Evolutionary conservation across 2,113 vertebrate species (phyloP).

Genomic region (Danionella cerebrum): DNA sequence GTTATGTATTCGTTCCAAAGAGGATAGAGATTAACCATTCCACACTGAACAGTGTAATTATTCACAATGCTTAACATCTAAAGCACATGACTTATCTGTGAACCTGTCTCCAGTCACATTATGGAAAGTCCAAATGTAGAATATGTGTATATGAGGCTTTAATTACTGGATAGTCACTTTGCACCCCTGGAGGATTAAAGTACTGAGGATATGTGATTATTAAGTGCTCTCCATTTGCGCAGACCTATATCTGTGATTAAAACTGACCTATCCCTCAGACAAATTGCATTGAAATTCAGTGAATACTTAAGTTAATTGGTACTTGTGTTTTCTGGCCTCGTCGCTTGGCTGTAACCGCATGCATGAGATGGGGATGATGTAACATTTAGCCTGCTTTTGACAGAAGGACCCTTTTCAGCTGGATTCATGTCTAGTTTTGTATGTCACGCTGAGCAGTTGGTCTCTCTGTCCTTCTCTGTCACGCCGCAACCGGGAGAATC

Average conservation of each 20-base stretch:
- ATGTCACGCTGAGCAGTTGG: conserved; percentile 30
- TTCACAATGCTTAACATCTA: conserved; percentile 42
- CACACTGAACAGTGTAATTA: conserved; percentile 52
- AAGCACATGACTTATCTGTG: conserved; percentile 56
- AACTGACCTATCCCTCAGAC: conserved; percentile 45
- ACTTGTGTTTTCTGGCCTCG: conserved; percentile 28
- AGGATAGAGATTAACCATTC: conserved; percentile 48
- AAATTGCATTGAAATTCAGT: conserved; percentile 49
- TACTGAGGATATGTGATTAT: conserved; percentile 55
- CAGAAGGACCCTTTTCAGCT: conserved; percentile 2
- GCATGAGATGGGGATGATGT: neutral
- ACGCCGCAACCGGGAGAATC: conserved; percentile 63
- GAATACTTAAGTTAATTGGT: conserved; percentile 62
- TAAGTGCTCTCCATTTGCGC: conserved; percentile 57
- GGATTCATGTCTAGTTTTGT: neutral
- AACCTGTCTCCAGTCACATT: conserved; percentile 55
- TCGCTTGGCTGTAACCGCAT: neutral
- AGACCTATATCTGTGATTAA: conserved; percentile 48
- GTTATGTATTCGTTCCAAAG: conserved; percentile 50
- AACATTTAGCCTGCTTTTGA: neutral
- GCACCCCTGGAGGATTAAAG: conserved; percentile 54
- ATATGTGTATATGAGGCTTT: conserved; percentile 44
- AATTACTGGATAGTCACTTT: conserved; percentile 52
- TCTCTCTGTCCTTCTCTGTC: conserved; percentile 76
- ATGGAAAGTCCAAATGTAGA: conserved; percentile 32